phyloP scores from a whole-genome alignment of 2,888 invertebrate genomes.

The Limnephilus marmoratus region DNA sequence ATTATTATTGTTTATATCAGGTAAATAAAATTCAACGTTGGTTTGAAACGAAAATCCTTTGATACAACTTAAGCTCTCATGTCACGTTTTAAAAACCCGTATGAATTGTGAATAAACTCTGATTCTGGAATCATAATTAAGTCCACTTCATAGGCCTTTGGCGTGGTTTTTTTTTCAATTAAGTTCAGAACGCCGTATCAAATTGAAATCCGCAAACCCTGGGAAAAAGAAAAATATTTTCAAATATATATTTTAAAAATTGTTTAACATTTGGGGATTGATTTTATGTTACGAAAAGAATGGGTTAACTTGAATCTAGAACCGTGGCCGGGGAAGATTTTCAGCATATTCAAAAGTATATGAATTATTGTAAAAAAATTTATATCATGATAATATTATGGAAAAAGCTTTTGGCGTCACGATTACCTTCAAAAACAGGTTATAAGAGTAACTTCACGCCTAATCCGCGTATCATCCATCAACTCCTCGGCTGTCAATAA shows the following conservation, averaged over 20 bases:
- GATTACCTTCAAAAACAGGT: no score
- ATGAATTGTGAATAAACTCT: slow-evolving; percentile 10
- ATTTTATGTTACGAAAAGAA: no score
- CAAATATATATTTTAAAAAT: background rate
- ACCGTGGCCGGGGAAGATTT: background rate
- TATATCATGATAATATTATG: no score
- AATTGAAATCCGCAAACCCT: background rate
- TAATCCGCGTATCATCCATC: no score
- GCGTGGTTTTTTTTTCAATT: background rate
- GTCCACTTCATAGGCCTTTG: slow-evolving; percentile 18
- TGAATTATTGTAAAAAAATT: no score
- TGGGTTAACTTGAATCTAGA: background rate
- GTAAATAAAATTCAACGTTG: background rate
- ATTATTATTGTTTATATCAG: background rate
- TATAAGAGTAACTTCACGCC: no score
- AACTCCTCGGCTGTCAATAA: no score
- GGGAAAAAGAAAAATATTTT: background rate
- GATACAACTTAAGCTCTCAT: background rate
- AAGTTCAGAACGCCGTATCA: background rate
- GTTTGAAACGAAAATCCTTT: background rate
- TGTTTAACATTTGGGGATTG: no score
- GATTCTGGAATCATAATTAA: slow-evolving; percentile 15
- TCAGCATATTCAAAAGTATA: no score
- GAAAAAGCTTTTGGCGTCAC: no score
- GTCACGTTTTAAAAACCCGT: slow-evolving; percentile 10